A percentile compares a stretch with the other conserved stretches of the same genome.
Evolutionary conservation across 2,113 vertebrate species (phyloP).

Genomic region (zebrafish (Danio rerio)): GRCz12tu NC_133181.1:20151501-20152000

Average conservation of each 20-base stretch:
- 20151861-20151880: constrained; percentile 88
- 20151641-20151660: too few relatives aligned
- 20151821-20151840: background rate
- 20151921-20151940: constrained; percentile 91
- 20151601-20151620: too few relatives aligned
- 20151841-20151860: constrained; percentile 77
- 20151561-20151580: too few relatives aligned
- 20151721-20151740: background rate
- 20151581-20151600: too few relatives aligned
- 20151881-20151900: constrained; percentile 98
- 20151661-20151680: background rate
- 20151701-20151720: background rate
- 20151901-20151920: constrained; percentile 99
- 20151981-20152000: too few relatives aligned
- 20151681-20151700: background rate
- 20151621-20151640: too few relatives aligned
- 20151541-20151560: too few relatives aligned
- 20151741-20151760: background rate
- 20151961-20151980: background rate
- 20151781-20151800: background rate
- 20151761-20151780: background rate
- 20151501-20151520: too few relatives aligned
- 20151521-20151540: too few relatives aligned
- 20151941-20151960: background rate
- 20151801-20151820: background rate